Base-by-base conservation (phyloP, 2,113 vertebrate genomes). In the Cephalopterus ornatus region DNA sequence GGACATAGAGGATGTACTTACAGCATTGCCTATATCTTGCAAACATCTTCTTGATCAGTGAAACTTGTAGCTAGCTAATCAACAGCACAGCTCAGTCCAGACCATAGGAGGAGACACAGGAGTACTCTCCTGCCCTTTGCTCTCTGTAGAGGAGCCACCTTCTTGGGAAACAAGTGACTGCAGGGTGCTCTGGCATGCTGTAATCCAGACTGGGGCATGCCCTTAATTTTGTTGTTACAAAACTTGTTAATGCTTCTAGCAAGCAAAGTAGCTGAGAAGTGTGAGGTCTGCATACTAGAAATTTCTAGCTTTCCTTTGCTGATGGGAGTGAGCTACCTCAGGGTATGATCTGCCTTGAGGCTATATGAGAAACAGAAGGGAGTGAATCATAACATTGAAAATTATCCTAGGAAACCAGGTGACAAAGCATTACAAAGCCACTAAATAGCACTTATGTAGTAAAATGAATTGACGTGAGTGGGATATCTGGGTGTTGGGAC, bases 141-240 rank as follows among this genome's bases (percentile, higher is more conserved):
- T 74, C 12, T 50, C 52, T 14, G 2, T 1, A 14, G 23, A 39
- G 24, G 13, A 89, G 35, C 4, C 9, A 2, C 24, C 5, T 76
- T 16, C 21, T 20, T 37, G 21, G 39, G 44, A 74, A 92, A 47
- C 5, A 35, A 55, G 55, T 0, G 0, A 17, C 32, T 81, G 2
- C 8, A 26, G 7, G 1, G 16, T 71, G n/a, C 30, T 47, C 47
- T 32, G 27, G 26, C 20, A 32, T 41, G 20, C 35, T 46, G 4
- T 70, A 47, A 37, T 32, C 42, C 27, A 59, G 23, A 58, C 14
- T 1, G 4, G 59, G 18, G 8, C 47, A 39, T 56, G 33, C 22
- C 56, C 46, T 70, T 53, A 10, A 21, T 93, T 77, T 39, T 73
- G 12, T 77, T 19, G 8, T 5, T 35, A 44, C 2, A 35, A 63